Base-by-base conservation (phyloP, 2,888 invertebrate genomes). In the Epinotia nisella region DNA sequence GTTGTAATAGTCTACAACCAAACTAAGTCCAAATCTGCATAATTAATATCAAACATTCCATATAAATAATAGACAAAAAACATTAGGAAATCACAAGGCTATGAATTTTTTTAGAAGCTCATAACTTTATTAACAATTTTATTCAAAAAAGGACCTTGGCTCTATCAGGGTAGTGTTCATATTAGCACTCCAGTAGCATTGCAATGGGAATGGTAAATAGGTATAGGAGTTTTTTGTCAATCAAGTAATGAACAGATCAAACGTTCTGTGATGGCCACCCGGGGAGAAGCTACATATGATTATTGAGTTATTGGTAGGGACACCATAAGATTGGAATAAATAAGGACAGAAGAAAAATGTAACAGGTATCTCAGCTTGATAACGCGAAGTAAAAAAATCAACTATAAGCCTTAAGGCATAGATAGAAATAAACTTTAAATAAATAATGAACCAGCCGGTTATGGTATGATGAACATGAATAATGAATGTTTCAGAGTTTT, bases 241-340 rank as follows among this genome's bases (percentile, higher is more conserved):
- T 67, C 56, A 62, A 55, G 41, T 69, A 73, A 73, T 68, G 73
- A 73, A 73, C 62, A 59, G 68, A 73, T 68, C 73, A 69, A 60
- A 53, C 69, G 65, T 24, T 49, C 59, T 35, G 53, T 15, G 68
- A 17, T 64, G 73, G 29, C 69, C 73, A 73, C 73, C 73, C 73
- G 69, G 68, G 51, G 73, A 51, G 73, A 51, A 15, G 53, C 68
- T 51, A 24, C 51, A 53, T 53, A 10, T 62, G 39, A 24, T 64
- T 73, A 68, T 73, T 58, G 41, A 69, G 64, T 69, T 64, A 73
- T 68, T 64, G 39, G 53, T 73, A 58, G 19, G 19, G 64, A 19
- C 39, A 53, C 73, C 73, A 68, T 68, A 58, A n/a, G 2, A 11
- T 45, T 29, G 7, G 29, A 7, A 7, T 5, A 7, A 29, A 29